Percentiles rank a stretch among this genome's conserved stretches.
Evolutionary conservation across 2,888 invertebrate genomes (phyloP).

Genomic region (Drosophila niveifrons): DNA sequence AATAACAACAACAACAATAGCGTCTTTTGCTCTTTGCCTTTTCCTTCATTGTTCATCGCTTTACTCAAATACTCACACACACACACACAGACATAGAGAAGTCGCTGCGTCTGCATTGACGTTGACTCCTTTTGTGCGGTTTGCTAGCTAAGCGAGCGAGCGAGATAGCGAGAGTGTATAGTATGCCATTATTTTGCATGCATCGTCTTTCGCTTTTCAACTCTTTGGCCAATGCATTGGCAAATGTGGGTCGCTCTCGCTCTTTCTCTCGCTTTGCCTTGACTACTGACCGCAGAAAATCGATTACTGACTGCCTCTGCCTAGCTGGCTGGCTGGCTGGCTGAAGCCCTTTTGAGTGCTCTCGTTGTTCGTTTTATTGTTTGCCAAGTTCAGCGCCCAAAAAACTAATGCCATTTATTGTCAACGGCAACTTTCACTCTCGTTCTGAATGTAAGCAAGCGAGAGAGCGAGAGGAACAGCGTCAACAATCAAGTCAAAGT

Average conservation of each 20-base stretch:
- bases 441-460: constrained; percentile 22
- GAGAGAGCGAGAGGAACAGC: constrained; percentile 17
- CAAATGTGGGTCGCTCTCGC: constrained; percentile 65
- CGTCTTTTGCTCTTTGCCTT: constrained; percentile 69
- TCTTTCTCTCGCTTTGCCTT: constrained; percentile 23
- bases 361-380: constrained; percentile 58
- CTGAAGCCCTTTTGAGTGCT: constrained; percentile 41
- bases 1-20: constrained; percentile 52
- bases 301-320: constrained; percentile 49
- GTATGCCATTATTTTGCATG: constrained; percentile 64
- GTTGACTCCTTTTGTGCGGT: constrained; percentile 45
- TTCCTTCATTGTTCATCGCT: constrained; percentile 55
- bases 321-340: background rate
- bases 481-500: constrained; percentile 61
- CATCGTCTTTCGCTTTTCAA: constrained; percentile 79
- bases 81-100: background rate
- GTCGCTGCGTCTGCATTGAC: constrained; percentile 30
- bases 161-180: constrained; percentile 26
- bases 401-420: constrained; percentile 80
- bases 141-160: constrained; percentile 17
- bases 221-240: constrained; percentile 52
- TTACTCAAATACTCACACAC: constrained; percentile 16
- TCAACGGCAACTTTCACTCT: constrained; percentile 73
- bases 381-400: constrained; percentile 76
- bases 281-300: constrained; percentile 76